Evolutionary conservation across 2,888 invertebrate genomes (phyloP).

Genomic region (Drosophila atroscutellata): DNA sequence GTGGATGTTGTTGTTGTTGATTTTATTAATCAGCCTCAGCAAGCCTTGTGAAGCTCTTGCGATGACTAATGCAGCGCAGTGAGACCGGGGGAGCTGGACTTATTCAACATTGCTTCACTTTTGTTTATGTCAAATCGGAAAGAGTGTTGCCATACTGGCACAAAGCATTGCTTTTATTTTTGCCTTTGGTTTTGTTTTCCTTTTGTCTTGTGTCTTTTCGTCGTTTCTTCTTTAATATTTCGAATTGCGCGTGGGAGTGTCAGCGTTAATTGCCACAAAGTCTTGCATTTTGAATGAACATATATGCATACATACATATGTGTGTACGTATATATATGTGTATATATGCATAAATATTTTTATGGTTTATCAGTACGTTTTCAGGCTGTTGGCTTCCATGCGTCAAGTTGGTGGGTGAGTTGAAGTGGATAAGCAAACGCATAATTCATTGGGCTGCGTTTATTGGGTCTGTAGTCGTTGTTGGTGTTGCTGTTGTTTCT

Average conservation of each 20-base stretch:
- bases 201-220: conserved; percentile 36
- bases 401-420: conserved; percentile 16
- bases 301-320: background rate
- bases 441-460: conserved; percentile 66
- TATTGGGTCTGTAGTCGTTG: conserved; percentile 50
- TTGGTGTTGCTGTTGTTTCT: conserved; percentile 32
- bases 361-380: conserved; percentile 68
- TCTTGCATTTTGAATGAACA: conserved; percentile 58
- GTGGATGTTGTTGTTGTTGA: conserved; percentile 38
- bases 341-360: conserved; percentile 56
- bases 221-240: conserved; percentile 23
- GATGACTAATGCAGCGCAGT: conserved; percentile 59
- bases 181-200: conserved; percentile 1
- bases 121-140: conserved; percentile 55
- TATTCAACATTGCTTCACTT: conserved; percentile 35
- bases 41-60: conserved; percentile 26
- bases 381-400: conserved; percentile 20
- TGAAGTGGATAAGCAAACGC: conserved; percentile 26
- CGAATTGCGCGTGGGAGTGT: conserved; percentile 67
- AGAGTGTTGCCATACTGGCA: conserved; percentile 57
- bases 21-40: conserved; percentile 53
- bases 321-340: background rate
- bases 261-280: conserved; percentile 76
- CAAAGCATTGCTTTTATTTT: conserved; percentile 56
- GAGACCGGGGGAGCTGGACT: conserved; percentile 7